Base-by-base conservation (phyloP, 35 echinoderm and acorn worm genomes). In the Hemicentrotus pulcherrimus region DNA sequence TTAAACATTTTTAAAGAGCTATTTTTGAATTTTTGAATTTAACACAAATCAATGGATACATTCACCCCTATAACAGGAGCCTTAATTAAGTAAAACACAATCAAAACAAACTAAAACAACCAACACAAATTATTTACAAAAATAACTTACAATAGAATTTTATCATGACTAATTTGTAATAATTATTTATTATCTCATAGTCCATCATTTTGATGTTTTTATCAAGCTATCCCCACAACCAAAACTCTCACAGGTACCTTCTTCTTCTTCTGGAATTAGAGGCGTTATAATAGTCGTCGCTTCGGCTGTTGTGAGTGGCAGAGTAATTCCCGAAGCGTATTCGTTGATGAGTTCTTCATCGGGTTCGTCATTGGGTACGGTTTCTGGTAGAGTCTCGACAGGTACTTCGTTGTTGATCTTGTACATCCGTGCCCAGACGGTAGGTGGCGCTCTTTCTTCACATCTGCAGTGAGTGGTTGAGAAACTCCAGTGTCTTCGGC, bases 401-500 rank as follows among this genome's bases (percentile, higher is more conserved):
- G 32, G 88, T 22, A 90, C 88, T 0, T 47, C 88, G 31, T 90
- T 90, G 32, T 45, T 30, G 88, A 90, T 15, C 65, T 78, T 28
- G 65, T n/a, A 70, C 52, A 70, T 70, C 19, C 88, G 32, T 6
- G 88, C 32, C 88, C 48, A 4, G 46, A 18, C 91, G 46, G 46
- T 13, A 46, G 91, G 91, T 32, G 91, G 91, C 91, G 91, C 91
- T 58, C 46, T 93, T 93, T 93, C 91, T 31, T 46, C 48, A 58
- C 91, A 93, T n/a, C 48, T 47, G 48, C 91, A 93, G 6, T 28
- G 15, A 4, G 91, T 28, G 32, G 11, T 47, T 32, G 91, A 93
- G 91, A 93, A 93, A 46, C 45, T 31, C 46, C 46, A 50, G 91
- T 93, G 46, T 33, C 91, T 46, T 93, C 48, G 58, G 47, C 91